Evolutionary conservation across 2,888 invertebrate genomes (phyloP).

Genomic region (Nomada hirtipes): DNA sequence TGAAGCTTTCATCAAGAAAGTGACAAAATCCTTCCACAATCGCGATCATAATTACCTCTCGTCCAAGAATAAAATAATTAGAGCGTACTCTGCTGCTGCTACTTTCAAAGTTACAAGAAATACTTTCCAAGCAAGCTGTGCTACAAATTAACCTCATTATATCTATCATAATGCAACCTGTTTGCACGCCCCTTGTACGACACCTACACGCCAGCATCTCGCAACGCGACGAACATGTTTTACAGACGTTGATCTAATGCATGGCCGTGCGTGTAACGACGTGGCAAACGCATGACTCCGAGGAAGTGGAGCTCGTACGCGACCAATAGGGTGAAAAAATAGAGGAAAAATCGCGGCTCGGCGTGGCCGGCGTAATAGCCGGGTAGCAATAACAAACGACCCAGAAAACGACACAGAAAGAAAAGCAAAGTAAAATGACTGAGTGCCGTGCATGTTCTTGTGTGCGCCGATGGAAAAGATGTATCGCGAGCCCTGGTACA

Average conservation of each 20-base stretch:
- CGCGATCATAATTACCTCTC: too few relatives aligned
- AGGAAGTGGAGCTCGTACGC: constrained; percentile 3
- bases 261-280: constrained; percentile 2
- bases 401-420: constrained; percentile 50
- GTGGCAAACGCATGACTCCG: constrained; percentile 3
- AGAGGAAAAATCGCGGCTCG: constrained; percentile 34
- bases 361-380: background rate
- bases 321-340: constrained; percentile 3
- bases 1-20: too few relatives aligned
- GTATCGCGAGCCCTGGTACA: constrained; percentile 36
- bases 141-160: background rate
- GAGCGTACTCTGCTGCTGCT: background rate
- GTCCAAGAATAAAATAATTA: too few relatives aligned
- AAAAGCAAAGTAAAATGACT: constrained; percentile 28
- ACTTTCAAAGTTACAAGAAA: background rate
- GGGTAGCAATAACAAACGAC: constrained; percentile 51
- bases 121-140: background rate
- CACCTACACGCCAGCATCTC: constrained; percentile 6
- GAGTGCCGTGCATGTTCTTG: constrained; percentile 43
- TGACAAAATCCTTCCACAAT: too few relatives aligned
- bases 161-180: constrained; percentile 11
- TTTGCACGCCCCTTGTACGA: background rate
- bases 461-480: constrained; percentile 39
- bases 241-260: constrained; percentile 20
- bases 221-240: background rate